phyloP scores from a whole-genome alignment of 2,888 invertebrate species.

The Tanytarsus gracilentus region DNA sequence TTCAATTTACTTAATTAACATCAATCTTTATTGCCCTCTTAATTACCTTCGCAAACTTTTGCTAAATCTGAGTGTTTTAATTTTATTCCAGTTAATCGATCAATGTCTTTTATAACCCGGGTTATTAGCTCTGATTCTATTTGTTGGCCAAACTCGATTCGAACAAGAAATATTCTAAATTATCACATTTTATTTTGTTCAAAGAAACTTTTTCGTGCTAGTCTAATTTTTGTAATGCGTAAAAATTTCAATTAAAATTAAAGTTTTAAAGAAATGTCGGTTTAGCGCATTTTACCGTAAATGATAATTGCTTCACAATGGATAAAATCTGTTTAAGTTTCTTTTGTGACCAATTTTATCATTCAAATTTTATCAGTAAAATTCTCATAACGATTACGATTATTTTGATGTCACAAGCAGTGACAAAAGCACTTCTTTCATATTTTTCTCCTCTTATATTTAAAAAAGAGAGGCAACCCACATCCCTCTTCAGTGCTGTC shows the following conservation, averaged over 20 bases:
- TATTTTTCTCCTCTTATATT: too few species aligned
- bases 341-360: neutral
- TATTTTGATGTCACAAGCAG: neutral
- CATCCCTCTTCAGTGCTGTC: neutral
- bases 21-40: constrained; percentile 4
- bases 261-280: too few species aligned
- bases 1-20: constrained; percentile 18
- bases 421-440: constrained; percentile 7
- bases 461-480: too few species aligned
- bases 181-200: neutral
- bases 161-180: neutral
- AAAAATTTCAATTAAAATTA: too few species aligned
- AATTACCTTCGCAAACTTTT: neutral
- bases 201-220: too few species aligned
- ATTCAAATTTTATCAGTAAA: neutral
- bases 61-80: neutral
- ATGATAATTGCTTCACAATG: too few species aligned
- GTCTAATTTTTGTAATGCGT: too few species aligned
- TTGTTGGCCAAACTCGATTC: neutral
- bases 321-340: neutral
- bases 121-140: too few species aligned
- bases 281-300: too few species aligned
- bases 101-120: constrained; percentile 4
- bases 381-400: neutral
- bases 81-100: neutral